These are phyloP conservation scores for Microcaecilia unicolor DNA, from an alignment of 2,797 vertebrate species.

Conservation along the genomic window DNA sequence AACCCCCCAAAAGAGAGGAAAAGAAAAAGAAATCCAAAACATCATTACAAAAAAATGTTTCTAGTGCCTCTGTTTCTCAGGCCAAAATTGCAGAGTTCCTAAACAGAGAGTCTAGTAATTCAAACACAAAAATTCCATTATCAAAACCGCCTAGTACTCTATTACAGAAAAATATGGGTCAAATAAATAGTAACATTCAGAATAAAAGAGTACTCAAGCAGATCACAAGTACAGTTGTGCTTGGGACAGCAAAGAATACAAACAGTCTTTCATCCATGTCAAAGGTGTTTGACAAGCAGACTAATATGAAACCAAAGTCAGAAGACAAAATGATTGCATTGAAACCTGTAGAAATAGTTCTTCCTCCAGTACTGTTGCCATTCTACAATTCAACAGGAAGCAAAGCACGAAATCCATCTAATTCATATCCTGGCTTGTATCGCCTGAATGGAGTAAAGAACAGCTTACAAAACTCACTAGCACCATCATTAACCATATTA, in stretches of 20 bases:
- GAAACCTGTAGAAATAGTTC: conserved; percentile 46
- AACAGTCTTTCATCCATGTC: not conserved
- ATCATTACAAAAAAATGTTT: not conserved
- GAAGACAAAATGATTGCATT: conserved; percentile 35
- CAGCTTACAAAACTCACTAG: not conserved
- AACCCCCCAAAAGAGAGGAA: conserved; percentile 42
- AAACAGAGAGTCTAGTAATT: conserved; percentile 11
- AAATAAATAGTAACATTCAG: fast-evolving
- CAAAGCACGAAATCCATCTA: conserved; percentile 7
- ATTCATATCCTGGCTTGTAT: conserved; percentile 5
- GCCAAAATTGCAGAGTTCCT: conserved; percentile 33
- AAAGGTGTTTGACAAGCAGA: not conserved
- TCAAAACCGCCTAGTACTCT: not conserved
- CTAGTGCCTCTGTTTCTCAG: conserved; percentile 9
- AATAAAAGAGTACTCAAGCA: conserved; percentile 8
- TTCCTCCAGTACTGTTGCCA: conserved; percentile 52
- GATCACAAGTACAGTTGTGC: not conserved
- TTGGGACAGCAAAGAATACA: not conserved
- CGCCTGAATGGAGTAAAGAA: conserved; percentile 16
- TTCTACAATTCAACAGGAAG: conserved; percentile 1
- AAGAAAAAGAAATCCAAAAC: conserved; percentile 34
- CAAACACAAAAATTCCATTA: not conserved
- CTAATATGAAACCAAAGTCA: conserved; percentile 1
- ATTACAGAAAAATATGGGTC: not conserved
- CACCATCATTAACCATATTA: not conserved